A percentile compares a stretch with the other conserved stretches of the same genome.
Evolutionary conservation across 2,113 vertebrate genomes (phyloP).

Genomic region (Hiodon tergisus): DNA sequence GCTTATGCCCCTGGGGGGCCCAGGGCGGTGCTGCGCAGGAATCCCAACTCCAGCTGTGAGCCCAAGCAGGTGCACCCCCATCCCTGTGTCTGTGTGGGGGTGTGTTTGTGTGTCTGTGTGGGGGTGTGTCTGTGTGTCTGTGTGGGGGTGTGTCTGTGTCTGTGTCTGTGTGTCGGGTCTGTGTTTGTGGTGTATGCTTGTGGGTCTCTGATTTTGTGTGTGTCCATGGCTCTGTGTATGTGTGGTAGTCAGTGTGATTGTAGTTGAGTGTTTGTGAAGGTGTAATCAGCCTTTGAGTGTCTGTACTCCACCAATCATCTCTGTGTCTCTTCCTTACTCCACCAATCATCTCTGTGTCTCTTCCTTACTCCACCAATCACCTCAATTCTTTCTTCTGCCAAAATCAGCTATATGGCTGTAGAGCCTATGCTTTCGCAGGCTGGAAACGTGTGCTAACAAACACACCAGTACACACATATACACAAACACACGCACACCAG

Average conservation of each 20-base stretch:
- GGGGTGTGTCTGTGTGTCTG: conserved; percentile 2
- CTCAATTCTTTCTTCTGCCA: neutral
- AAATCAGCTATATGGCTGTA: too few relatives aligned
- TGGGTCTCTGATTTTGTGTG: conserved; percentile 15
- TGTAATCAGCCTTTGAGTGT: neutral
- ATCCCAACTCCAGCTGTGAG: conserved; percentile 78
- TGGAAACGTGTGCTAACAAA: neutral
- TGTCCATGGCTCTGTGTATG: neutral
- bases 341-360: neutral
- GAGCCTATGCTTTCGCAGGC: too few relatives aligned
- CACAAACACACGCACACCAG: neutral
- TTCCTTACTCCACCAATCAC: conserved; percentile 5
- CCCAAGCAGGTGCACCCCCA: conserved; percentile 82
- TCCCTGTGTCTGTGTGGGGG: conserved; percentile 8
- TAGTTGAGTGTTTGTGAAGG: neutral
- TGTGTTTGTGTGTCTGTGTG: neutral
- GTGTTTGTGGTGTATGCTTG: neutral
- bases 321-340: conserved; percentile 38
- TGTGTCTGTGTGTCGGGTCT: neutral
- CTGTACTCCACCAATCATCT: conserved; percentile 34
- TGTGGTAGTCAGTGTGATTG: conserved; percentile 6
- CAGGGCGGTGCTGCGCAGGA: conserved; percentile 81
- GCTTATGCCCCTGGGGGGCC: conserved; percentile 84
- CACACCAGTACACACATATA: neutral
- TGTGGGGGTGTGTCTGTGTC: neutral